Conservation (phyloP, 1,140 invertebrate species). For the Drosophila kanapiae region DNA sequence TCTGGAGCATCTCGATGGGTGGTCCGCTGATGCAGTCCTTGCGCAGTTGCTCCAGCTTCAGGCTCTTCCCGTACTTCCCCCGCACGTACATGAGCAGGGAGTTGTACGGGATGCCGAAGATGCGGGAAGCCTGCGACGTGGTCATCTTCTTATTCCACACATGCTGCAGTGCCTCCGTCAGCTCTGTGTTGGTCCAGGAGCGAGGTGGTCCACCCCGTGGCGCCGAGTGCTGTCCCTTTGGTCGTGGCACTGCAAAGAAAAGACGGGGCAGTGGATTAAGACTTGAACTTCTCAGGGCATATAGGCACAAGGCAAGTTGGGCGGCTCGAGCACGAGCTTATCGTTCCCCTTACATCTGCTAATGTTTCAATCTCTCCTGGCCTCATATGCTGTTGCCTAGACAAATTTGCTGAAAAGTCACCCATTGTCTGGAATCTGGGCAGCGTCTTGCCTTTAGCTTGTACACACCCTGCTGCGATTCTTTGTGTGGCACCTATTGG, state of each 20-base stretch:
- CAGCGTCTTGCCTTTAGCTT: slow-evolving; percentile 52
- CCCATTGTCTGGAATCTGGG: slow-evolving; percentile 60
- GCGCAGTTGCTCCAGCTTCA: slow-evolving; percentile 93
- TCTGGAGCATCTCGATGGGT: slow-evolving; percentile 89
- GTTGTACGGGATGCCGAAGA: slow-evolving; percentile 96
- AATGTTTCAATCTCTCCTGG: slow-evolving; percentile 83
- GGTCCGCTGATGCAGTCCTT: slow-evolving; percentile 93
- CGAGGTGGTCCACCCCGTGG: slow-evolving; percentile 94
- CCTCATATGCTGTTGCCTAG: slow-evolving; percentile 72
- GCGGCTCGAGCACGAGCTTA: slow-evolving; percentile 53
- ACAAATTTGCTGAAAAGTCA: slow-evolving; percentile 65
- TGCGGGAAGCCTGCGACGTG: slow-evolving; percentile 95
- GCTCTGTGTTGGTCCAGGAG: slow-evolving; percentile 95
- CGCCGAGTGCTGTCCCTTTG: slow-evolving; percentile 95
- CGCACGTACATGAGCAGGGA: slow-evolving; percentile 95
- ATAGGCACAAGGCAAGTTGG: neutral
- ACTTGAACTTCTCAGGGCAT: slow-evolving; percentile 1
- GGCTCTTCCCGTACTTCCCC: slow-evolving; percentile 95
- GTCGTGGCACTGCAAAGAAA: slow-evolving; percentile 87
- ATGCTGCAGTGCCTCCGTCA: slow-evolving; percentile 94
- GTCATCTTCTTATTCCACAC: slow-evolving; percentile 98
- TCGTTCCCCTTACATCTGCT: slow-evolving; percentile 66
- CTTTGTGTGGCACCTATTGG: slow-evolving; percentile 60
- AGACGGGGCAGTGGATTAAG: slow-evolving; percentile 23
- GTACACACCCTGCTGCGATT: slow-evolving; percentile 66